Base-by-base conservation (phyloP, 2,797 vertebrate genomes). In the Cynopterus sphinx region DNA sequence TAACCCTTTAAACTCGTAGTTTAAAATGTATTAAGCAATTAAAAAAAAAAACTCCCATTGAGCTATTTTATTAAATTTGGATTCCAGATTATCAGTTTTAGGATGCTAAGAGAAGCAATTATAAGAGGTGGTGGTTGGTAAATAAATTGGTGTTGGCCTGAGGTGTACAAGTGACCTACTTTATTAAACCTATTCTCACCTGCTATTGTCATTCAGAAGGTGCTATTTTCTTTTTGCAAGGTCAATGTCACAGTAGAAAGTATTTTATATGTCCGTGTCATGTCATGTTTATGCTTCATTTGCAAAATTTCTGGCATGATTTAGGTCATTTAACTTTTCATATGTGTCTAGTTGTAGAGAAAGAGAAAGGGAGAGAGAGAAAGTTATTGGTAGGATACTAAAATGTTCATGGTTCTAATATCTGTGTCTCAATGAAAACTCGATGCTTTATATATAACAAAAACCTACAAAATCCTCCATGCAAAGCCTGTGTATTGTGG, bases 101-200 rank as follows among this genome's bases (percentile, higher is more conserved):
- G 39, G 55, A 78, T 79, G 22, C 68, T 65, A 82, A 92, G 28
- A 65, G 21, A 46, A 77, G 71, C 8, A 63, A 7, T 82, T 67
- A 21, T 55, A 59, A 51, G 31, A 90, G 11, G 51, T 87, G 12
- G 26, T 43, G 0, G 70, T 90, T 78, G 33, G 51, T 93, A 84
- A 84, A 43, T 7, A 95, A 43, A 86, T 74, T 49, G 43, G 28
- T 83, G 9, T 55, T 94, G 63, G 7, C 46, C 28, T 61, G 63
- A 74, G n/a, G 9, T 63, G 6, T 59, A 57, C 49, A 70, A 16
- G 21, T 61, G 57, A 73, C 71, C 49, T 63, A 90, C 61, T 94
- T 82, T 61, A 84, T 71, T 96, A 92, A 93, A 81, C 46, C 79
- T 55, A 78, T 41, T 93, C 61, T 67, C 46, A 75, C 71, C n/a